Base-by-base conservation (phyloP, 2,888 invertebrate genomes). In the Tetragonula carbonaria region DNA sequence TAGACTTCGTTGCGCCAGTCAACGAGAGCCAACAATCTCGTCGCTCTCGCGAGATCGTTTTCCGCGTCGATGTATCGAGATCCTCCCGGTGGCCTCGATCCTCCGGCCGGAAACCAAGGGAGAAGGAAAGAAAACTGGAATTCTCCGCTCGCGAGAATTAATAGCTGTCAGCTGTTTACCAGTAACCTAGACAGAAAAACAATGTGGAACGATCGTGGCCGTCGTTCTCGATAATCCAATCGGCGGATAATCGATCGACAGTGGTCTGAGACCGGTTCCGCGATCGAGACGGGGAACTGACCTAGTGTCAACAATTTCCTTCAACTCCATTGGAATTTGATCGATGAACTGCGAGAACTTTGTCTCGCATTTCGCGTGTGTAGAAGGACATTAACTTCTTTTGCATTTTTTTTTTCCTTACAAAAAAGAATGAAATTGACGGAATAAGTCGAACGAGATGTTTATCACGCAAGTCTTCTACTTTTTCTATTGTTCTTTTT, bases 141-240 rank as follows among this genome's bases (percentile, higher is more conserved):
- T 45, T 33, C 45, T 87, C 74, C 57, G 65, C 65, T 62, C 67
- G 28, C 33, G 59, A 75, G 78, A 82, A 86, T 86, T 79, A 77
- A 86, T 75, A 86, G 59, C 57, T 62, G 70, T 33, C 81, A 73
- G 66, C 63, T 81, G 78, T 76, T 81, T 74, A 77, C 59, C 65
- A 55, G 82, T 68, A 53, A 63, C n/a, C 33, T 33, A 23, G 62
- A 33, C 18, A 50, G 66, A 78, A 85, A 85, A 86, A 85, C 80
- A 67, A 85, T 78, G 63, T 55, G 65, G 67, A 57, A 45, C 84
- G 62, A 59, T 71, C 71, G 38, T 45, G 23, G 74, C 16, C 65
- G 73, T 13, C 38, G 75, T 74, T 75, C 70, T 38, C 16, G 66
- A 72, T 72, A 73, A 68, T 72, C 66, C 67, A 33, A 45, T 66